These are phyloP conservation scores for Cercopithecus mona DNA, from an alignment of 2,113 vertebrate species.

Conservation along the genomic window DNA sequence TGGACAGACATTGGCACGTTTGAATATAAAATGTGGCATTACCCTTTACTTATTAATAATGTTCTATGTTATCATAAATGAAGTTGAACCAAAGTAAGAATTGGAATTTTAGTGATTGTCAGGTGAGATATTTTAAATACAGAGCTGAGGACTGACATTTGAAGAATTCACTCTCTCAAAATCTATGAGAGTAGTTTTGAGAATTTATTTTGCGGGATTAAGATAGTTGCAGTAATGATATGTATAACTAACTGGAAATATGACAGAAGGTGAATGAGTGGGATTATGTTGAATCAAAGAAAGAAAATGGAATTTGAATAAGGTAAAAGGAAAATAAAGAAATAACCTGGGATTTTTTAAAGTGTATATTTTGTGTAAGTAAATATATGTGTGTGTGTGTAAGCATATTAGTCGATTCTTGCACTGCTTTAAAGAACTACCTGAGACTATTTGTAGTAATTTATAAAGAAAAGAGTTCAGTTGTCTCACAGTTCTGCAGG, in stretches of 20 bases:
- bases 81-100: background rate
- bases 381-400: fast-evolving
- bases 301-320: background rate
- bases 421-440: too few relatives aligned
- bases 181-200: background rate
- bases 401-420: background rate
- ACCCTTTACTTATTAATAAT: background rate
- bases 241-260: background rate
- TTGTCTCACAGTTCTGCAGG: too few relatives aligned
- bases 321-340: background rate
- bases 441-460: too few relatives aligned
- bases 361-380: background rate
- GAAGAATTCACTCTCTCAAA: background rate
- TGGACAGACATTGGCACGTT: background rate
- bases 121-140: background rate
- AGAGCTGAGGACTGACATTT: background rate
- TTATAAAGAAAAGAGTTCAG: too few relatives aligned
- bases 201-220: background rate
- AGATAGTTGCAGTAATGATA: background rate
- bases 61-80: background rate
- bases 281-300: background rate
- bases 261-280: background rate
- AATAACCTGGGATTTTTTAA: background rate
- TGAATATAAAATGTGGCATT: background rate
- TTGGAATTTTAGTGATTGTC: background rate